phyloP scores from a whole-genome alignment of 1,140 invertebrate species.

The Dreissena rostriformis region DNA sequence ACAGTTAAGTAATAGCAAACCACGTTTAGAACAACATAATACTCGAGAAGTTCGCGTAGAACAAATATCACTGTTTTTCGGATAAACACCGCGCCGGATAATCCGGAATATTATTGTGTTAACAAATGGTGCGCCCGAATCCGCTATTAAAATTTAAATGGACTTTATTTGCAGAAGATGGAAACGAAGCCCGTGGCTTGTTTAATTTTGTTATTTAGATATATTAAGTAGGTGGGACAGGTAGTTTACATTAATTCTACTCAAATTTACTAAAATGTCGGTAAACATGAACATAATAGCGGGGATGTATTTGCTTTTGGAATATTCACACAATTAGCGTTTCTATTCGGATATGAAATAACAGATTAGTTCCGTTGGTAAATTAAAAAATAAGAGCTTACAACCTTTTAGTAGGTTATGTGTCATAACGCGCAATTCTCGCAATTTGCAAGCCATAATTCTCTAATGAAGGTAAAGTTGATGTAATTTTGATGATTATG shows the following conservation, averaged over 20 bases:
- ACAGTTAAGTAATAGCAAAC: neutral
- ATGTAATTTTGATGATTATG: too few species aligned
- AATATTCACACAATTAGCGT: slow-evolving; percentile 10
- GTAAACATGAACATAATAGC: slow-evolving; percentile 43
- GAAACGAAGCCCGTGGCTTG: slow-evolving; percentile 19
- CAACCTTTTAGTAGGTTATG: too few species aligned
- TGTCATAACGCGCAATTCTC: too few species aligned
- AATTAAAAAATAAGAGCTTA: neutral
- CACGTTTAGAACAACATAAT: neutral
- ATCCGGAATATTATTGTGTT: slow-evolving; percentile 21
- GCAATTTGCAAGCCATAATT: too few species aligned
- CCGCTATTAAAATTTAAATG: neutral
- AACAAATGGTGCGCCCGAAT: neutral
- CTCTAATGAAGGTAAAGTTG: too few species aligned
- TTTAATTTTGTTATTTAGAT: slow-evolving; percentile 58
- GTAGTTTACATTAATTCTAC: slow-evolving; percentile 48
- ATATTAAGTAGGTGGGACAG: slow-evolving; percentile 52
- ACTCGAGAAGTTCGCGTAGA: slow-evolving; percentile 7
- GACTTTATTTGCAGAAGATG: slow-evolving; percentile 13
- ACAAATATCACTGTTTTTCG: slow-evolving; percentile 16
- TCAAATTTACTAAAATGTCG: slow-evolving; percentile 54
- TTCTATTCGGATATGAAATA: slow-evolving; percentile 19
- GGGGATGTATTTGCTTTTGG: slow-evolving; percentile 12
- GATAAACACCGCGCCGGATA: slow-evolving; percentile 30
- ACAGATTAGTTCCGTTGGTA: slow-evolving; percentile 24